A percentile compares a stretch with the other conserved stretches of the same genome.
Conservation (phyloP, 2,888 invertebrate genomes). For the Lochmaea capreae region DNA sequence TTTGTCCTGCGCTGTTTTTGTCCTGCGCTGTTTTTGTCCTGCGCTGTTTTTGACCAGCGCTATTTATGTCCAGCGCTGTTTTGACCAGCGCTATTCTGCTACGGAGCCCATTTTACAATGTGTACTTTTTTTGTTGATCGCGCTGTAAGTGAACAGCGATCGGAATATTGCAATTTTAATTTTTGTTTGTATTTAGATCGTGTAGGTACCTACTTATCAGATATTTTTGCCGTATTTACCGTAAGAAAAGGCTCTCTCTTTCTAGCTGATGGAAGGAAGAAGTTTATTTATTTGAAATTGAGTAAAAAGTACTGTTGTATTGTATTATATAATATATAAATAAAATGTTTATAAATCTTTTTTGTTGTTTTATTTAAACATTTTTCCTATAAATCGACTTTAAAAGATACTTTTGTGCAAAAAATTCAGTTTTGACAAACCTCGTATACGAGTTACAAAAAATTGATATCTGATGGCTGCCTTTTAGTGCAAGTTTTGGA, state of each 20-base stretch:
- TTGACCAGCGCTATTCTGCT: no score
- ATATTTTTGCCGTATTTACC: constrained; percentile 29
- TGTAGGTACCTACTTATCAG: constrained; percentile 45
- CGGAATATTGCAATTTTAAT: constrained; percentile 31
- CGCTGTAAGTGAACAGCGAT: constrained; percentile 19
- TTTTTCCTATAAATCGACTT: not conserved
- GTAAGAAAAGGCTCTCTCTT: constrained; percentile 30
- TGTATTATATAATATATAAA: constrained; percentile 37
- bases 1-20: no score
- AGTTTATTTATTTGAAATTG: constrained; percentile 40
- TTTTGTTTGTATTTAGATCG: constrained; percentile 42
- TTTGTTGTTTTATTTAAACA: not conserved
- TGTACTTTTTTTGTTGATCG: constrained; percentile 5
- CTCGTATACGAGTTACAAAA: no score
- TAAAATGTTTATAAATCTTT: constrained; percentile 35
- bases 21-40: no score
- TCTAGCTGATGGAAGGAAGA: constrained; percentile 22
- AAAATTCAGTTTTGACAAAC: no score
- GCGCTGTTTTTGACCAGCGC: no score
- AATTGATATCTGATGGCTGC: not conserved
- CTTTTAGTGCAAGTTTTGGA: no score
- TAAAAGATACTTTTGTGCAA: no score
- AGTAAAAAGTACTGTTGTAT: constrained; percentile 43
- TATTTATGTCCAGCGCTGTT: no score
- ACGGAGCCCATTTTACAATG: no score